A percentile compares a stretch with the other conserved stretches of the same genome.
Conservation (phyloP, 2,113 vertebrate species). For the Gavialis gangeticus region DNA sequence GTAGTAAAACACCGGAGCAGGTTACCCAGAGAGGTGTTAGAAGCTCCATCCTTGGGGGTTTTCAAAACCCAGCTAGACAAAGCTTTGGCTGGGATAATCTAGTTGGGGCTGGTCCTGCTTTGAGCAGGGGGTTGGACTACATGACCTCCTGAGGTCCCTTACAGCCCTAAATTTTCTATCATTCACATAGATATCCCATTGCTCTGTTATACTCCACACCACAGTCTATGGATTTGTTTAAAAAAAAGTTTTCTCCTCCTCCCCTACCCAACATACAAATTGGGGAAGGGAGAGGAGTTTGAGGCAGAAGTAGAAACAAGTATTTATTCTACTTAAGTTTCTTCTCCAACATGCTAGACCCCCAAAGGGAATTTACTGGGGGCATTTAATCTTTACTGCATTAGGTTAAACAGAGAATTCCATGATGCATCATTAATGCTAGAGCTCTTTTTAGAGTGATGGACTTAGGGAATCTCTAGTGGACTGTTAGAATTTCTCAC, state of each 20-base stretch:
- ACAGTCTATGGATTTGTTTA: fast-evolving
- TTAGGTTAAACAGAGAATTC: not conserved
- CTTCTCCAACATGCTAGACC: not conserved
- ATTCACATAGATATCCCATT: not conserved
- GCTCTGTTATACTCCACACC: fast-evolving
- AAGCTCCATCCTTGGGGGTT: too few relatives aligned
- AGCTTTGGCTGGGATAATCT: too few relatives aligned
- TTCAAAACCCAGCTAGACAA: too few relatives aligned
- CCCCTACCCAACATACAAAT: not conserved
- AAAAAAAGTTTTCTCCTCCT: too few relatives aligned
- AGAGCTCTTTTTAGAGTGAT: fast-evolving
- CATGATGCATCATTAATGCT: fast-evolving
- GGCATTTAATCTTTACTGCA: not conserved
- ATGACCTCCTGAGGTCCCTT: too few relatives aligned
- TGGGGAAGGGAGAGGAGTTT: not conserved
- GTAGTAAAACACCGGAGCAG: too few relatives aligned
- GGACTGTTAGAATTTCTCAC: not conserved
- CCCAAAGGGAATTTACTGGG: fast-evolving
- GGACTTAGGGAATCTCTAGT: fast-evolving
- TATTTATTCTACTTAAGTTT: fast-evolving
- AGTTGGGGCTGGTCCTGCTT: too few relatives aligned
- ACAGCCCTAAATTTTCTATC: not conserved
- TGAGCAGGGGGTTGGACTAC: too few relatives aligned
- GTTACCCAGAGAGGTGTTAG: too few relatives aligned
- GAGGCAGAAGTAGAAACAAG: not conserved